Evolutionary conservation across 2,888 invertebrate genomes (phyloP).

Genomic region (Cistogaster globosa): DNA sequence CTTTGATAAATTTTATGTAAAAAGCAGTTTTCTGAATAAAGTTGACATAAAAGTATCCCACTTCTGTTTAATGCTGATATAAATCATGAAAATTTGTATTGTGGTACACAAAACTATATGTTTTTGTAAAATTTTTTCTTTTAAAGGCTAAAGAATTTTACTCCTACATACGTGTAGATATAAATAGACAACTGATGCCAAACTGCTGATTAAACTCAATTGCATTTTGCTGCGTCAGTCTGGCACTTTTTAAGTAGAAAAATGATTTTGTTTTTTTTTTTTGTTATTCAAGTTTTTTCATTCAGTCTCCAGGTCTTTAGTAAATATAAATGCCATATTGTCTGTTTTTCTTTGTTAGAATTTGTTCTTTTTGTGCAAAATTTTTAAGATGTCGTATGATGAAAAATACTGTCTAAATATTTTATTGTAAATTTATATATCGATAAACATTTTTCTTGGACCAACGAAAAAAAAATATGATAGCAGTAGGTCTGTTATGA

Average conservation of each 20-base stretch:
- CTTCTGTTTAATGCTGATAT: neutral
- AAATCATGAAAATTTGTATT: constrained; percentile 4
- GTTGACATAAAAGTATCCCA: neutral
- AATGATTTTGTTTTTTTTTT: constrained; percentile 19
- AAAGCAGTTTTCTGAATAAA: no score
- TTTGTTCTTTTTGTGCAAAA: constrained; percentile 63
- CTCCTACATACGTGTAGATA: neutral
- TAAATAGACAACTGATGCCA: constrained; percentile 70
- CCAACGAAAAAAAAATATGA: constrained; percentile 4
- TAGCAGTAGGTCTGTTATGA: constrained; percentile 10
- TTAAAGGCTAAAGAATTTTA: neutral
- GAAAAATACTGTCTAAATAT: neutral
- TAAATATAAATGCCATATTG: constrained; percentile 47
- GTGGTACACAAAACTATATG: constrained; percentile 7
- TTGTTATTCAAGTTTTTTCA: constrained; percentile 31
- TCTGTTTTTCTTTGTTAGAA: constrained; percentile 67
- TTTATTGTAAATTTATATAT: constrained; percentile 30
- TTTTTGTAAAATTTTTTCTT: neutral
- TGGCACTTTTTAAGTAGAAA: constrained; percentile 27
- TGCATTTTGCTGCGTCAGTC: constrained; percentile 80
- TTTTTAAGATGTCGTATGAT: constrained; percentile 28
- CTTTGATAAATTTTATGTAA: no score
- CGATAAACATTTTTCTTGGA: constrained; percentile 45
- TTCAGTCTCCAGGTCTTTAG: constrained; percentile 30
- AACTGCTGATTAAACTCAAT: constrained; percentile 81